Percentiles rank a stretch among this genome's conserved stretches.
These are phyloP conservation scores for Xerus rutilus DNA, from an alignment of 2,797 vertebrate species.

Conservation along the genomic window DNA sequence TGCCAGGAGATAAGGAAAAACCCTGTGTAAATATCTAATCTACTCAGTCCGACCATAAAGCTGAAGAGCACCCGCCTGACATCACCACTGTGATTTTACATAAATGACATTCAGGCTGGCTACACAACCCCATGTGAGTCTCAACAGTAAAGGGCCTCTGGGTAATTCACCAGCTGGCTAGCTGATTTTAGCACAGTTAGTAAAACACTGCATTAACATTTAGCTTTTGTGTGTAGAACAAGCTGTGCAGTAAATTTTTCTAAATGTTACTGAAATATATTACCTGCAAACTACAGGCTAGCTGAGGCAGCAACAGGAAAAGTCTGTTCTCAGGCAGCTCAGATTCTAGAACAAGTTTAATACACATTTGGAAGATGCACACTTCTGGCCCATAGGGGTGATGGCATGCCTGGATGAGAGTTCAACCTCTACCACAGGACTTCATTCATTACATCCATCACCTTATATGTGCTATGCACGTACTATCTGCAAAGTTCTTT, in stretches of 20 bases:
- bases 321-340: constrained; percentile 41
- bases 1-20: constrained; percentile 75
- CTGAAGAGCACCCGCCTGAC: constrained; percentile 75
- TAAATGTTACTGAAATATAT: constrained; percentile 81
- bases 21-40: constrained; percentile 66
- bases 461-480: background rate
- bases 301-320: constrained; percentile 74
- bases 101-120: constrained; percentile 85
- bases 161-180: constrained; percentile 87
- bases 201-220: constrained; percentile 86
- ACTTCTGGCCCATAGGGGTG: background rate
- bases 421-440: background rate
- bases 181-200: constrained; percentile 85
- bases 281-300: constrained; percentile 78
- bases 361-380: background rate
- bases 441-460: background rate
- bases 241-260: constrained; percentile 83
- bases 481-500: constrained; percentile 23
- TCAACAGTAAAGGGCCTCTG: constrained; percentile 84
- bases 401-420: background rate
- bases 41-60: constrained; percentile 73
- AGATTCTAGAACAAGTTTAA: constrained; percentile 46
- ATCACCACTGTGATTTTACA: constrained; percentile 83
- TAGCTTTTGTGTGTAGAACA: constrained; percentile 84
- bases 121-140: constrained; percentile 82